Base-by-base conservation (phyloP, 2,113 vertebrate species). In the Pseudolaguvia tuberculata region DNA sequence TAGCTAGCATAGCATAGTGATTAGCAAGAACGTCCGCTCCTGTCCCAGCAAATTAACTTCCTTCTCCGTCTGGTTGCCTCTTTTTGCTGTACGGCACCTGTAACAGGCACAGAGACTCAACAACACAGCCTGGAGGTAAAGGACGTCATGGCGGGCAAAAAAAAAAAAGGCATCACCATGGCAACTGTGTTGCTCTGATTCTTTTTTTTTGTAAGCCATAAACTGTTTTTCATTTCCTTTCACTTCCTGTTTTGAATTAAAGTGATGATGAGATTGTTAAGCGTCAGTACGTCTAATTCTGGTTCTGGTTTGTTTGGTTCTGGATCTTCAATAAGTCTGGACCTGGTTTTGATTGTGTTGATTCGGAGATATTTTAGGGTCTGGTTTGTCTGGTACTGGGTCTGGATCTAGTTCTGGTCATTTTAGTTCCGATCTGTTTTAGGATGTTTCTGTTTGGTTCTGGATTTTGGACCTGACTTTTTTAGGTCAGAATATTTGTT, bases 11-110 rank as follows among this genome's bases (percentile, higher is more conserved):
- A n/a, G n/a, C n/a, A n/a, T n/a, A n/a, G n/a, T n/a, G n/a, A n/a
- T n/a, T n/a, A n/a, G n/a, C n/a, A n/a, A n/a, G n/a, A n/a, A n/a
- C n/a, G n/a, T n/a, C n/a, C n/a, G n/a, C n/a, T n/a, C n/a, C n/a
- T n/a, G n/a, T n/a, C n/a, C n/a, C n/a, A 70, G 48, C 29, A 39
- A 68, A 78, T 68, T 71, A 42, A 62, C 61, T 66, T 53, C 61
- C 21, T 72, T 50, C 27, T 27, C 58, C 21, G n/a, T 59, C 74
- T 59, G 25, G 42, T n/a, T 20, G 29, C 5, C 25, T 14, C 25
- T 56, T 62, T 31, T 27, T 70, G 65, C 59, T 17, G 18, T 48
- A 76, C 20, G n/a, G 10, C 55, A 69, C 53, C 62, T 75, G 62
- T 31, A 27, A 21, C 29, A 25, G 51, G 29, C 21, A 39, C 21